Evolutionary conservation across 2,113 vertebrate genomes (phyloP), one percentile per base, ranked within the genome.

Genomic region (Lophochroa leadbeateri): DNA sequence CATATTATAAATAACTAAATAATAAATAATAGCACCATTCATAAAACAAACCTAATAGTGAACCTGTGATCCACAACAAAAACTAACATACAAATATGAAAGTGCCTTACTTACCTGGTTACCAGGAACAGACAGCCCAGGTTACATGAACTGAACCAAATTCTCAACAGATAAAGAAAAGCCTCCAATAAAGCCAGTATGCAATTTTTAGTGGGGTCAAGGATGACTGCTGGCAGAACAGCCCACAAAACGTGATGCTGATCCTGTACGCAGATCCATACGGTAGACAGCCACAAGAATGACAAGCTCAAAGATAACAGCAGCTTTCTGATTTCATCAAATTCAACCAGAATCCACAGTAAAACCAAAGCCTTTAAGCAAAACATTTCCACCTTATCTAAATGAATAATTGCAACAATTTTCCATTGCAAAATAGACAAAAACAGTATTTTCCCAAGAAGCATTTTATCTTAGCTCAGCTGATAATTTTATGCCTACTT

Each of bases 271-370:
- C n/a, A 69, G n/a, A 37, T 46, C 24, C 19, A 3, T 7, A 3
- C 0, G 1, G 43, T 3, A 24, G 5, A 6, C 19, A 64, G 64
- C 13, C 25, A 11, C 1, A 1, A 33, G 41, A 82, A 31, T 21
- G 14, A 27, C 8, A 43, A 77, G 24, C 18, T 60, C 43, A 43
- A 24, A 10, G 8, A 28, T 37, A 29, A 35, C 10, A 49, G 3
- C 4, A 67, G 28, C 17, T 9, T 47, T 57, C 20, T 35, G 31
- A n/a, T 69, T 81, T 49, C 9, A 44, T 27, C 19, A 25, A 11
- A 69, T 29, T 52, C 23, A 24, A 2, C 13, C 17, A 53, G 35
- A 57, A 74, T 20, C 67, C 68, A 71, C 33, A 43, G 13, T 14
- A 77, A 90, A 69, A 7, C 9, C 37, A 72, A 89, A 77, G 17